Percentiles rank a stretch among this genome's conserved stretches.
Evolutionary conservation across 1,140 invertebrate genomes (phyloP).

Genomic region (Drosophila truncata): DNA sequence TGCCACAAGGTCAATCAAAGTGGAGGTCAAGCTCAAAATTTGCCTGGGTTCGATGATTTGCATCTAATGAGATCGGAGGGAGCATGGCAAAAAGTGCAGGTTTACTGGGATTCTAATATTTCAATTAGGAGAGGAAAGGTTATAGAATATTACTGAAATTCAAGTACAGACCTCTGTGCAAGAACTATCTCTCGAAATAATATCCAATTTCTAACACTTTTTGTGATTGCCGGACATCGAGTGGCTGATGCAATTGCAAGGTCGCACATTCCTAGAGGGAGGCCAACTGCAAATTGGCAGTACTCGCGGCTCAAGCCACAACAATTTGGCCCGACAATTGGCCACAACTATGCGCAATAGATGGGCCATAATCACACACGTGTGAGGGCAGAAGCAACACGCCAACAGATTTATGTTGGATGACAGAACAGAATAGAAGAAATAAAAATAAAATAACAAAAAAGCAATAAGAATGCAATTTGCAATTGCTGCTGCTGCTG

Average conservation of each 20-base stretch:
- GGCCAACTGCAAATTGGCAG: constrained; percentile 56
- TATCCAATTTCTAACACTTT: constrained; percentile 23
- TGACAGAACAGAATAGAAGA: constrained; percentile 28
- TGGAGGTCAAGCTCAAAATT: constrained; percentile 35
- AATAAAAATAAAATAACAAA: constrained; percentile 26
- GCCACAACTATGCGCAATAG: constrained; percentile 61
- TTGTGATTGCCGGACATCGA: constrained; percentile 14
- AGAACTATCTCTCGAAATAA: not conserved
- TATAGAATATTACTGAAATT: too few species aligned
- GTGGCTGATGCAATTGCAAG: constrained; percentile 51
- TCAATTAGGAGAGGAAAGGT: too few species aligned
- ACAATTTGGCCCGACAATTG: constrained; percentile 67
- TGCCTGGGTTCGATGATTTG: constrained; percentile 31
- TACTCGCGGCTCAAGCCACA: constrained; percentile 57
- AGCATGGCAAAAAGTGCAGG: too few species aligned
- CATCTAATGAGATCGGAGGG: constrained; percentile 7
- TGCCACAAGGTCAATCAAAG: constrained; percentile 35
- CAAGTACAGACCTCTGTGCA: too few species aligned
- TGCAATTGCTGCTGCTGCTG: constrained; percentile 64
- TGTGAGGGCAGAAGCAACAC: constrained; percentile 44
- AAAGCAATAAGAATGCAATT: constrained; percentile 64
- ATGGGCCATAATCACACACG: constrained; percentile 35
- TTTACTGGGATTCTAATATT: too few species aligned
- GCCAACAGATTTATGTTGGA: constrained; percentile 66
- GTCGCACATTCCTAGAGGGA: constrained; percentile 63